These are phyloP conservation scores for Gisinianus flammeolus DNA, from an alignment of 2,888 invertebrate genomes.

Conservation along the genomic window DNA sequence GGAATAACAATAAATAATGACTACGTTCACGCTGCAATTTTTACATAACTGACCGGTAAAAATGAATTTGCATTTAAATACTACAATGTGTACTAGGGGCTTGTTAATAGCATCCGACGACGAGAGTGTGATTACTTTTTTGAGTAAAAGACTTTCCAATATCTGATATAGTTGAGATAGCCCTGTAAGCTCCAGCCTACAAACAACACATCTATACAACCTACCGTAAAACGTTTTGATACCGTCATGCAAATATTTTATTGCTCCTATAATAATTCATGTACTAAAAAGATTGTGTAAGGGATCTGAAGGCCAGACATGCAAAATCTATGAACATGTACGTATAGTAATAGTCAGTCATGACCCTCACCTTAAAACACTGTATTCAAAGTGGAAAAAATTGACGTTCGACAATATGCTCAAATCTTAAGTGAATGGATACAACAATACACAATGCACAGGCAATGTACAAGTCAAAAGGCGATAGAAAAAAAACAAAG, in stretches of 20 bases:
- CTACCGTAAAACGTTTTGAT: background rate
- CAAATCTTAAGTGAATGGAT: background rate
- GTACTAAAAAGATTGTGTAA: background rate
- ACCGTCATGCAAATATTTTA: background rate
- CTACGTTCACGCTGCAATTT: too few species aligned
- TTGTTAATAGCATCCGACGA: background rate
- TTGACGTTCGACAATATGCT: background rate
- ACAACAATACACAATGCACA: background rate
- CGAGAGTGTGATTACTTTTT: background rate
- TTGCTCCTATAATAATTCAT: background rate
- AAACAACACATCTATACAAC: background rate
- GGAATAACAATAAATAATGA: too few species aligned
- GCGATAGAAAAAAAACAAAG: background rate
- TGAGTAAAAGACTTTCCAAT: background rate
- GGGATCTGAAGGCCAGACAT: background rate
- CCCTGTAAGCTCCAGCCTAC: background rate
- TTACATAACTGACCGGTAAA: too few species aligned
- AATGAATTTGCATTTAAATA: too few species aligned
- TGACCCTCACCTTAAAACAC: conserved; percentile 31
- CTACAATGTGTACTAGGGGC: too few species aligned
- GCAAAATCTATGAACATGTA: conserved; percentile 3
- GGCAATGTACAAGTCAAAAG: background rate
- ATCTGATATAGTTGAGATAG: background rate
- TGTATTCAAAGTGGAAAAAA: background rate
- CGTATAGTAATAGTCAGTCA: conserved; percentile 26